Evolutionary conservation across 2,113 vertebrate species (phyloP), one percentile per base, ranked within the genome.

Genomic region (Zosterops borbonicus): DNA sequence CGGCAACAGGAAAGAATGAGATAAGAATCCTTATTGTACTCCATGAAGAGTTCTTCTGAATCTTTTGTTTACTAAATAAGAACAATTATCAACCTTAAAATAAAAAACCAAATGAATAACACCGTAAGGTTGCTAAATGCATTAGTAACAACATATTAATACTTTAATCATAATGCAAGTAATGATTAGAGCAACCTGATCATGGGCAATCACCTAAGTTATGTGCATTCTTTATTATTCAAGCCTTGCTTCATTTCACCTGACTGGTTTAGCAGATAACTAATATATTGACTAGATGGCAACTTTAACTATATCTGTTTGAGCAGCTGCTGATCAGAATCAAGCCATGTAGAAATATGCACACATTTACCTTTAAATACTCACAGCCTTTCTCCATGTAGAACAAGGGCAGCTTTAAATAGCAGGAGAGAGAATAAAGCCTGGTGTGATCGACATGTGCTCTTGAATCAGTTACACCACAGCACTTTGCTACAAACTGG

Each of bases 391-490:
- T 73, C 90, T 86, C 47, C 79, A 83, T 67, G 79, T 93, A 83
- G 92, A 94, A 93, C 85, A 90, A 74, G 92, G 95, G 55, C 88
- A 96, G 88, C 90, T 96, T 96, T 94, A 96, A 96, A 95, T 92
- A 96, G 95, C 90, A 93, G 90, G 33, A 85, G 67, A 76, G 47
- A 89, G 67, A 95, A 91, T 68, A 88, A 68, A 94, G 75, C 55
- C 85, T 90, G 67, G 83, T 80, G 88, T 81, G 88, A 95, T 53
- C 1, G 16, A 91, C 94, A 83, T 42, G 83, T 90, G 90, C 88
- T 93, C 82, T 41, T 69, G 79, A 88, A 65, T 90, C 85, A 95
- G 88, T 75, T 80, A 79, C 85, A 44, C 53, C 49, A 90, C 75
- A 79, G 88, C 39, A 52, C 88, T 85, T 58, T 7, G 67, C 82